Evolutionary conservation across 2,113 vertebrate genomes (phyloP).

Genomic region (Malurus melanocephalus): DNA sequence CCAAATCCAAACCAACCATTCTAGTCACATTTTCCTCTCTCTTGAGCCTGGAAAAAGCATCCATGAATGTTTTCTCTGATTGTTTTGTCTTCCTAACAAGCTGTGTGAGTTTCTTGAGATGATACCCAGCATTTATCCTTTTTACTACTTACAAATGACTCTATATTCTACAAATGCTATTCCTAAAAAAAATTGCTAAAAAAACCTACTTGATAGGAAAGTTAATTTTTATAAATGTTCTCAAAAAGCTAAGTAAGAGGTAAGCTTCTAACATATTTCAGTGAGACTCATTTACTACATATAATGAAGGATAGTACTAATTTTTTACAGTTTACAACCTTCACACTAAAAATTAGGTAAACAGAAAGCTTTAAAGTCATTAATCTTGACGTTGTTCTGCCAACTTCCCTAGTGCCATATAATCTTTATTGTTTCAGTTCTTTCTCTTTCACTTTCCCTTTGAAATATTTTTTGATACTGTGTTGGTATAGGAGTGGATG

Average conservation of each 20-base stretch:
- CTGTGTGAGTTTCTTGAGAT: background rate
- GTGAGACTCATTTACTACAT: background rate
- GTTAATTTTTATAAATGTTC: background rate
- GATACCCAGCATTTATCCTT: background rate
- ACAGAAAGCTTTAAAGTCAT: background rate
- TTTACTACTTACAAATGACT: background rate
- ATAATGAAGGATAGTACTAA: background rate
- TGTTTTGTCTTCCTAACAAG: background rate
- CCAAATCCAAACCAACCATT: background rate
- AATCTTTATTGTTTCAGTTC: background rate
- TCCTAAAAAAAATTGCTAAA: background rate
- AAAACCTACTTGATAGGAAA: background rate
- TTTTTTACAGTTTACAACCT: background rate
- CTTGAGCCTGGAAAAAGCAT: background rate
- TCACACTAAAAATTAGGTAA: background rate
- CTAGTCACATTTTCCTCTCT: background rate
- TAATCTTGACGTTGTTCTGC: background rate
- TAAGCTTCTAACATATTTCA: background rate
- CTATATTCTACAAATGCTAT: background rate
- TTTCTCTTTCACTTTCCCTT: background rate
- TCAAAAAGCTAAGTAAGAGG: background rate
- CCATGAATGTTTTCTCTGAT: background rate
- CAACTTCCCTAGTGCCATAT: background rate
- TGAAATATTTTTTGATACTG: background rate
- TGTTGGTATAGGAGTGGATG: background rate